phyloP scores from a whole-genome alignment of 2,888 invertebrate species.

The Drosophila fulvimacula region DNA sequence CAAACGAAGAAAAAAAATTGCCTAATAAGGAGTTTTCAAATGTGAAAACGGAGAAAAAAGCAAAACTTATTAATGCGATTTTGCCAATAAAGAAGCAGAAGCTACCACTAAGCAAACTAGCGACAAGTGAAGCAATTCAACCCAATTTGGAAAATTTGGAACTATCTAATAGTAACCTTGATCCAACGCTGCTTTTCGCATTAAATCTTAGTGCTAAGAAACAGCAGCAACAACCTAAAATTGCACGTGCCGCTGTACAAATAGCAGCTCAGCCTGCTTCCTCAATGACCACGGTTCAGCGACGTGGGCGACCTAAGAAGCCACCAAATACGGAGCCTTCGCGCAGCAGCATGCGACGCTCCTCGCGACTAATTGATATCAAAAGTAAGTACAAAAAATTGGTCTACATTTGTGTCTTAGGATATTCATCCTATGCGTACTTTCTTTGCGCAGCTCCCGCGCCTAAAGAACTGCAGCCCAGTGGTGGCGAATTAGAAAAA shows the following conservation, averaged over 20 bases:
- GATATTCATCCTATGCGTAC: background rate
- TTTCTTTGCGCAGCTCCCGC: conserved; percentile 25
- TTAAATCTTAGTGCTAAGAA: conserved; percentile 83
- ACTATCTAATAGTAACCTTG: conserved; percentile 42
- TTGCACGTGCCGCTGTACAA: conserved; percentile 58
- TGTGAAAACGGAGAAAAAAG: background rate
- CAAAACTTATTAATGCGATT: background rate
- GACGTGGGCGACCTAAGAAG: conserved; percentile 69
- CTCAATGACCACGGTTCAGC: conserved; percentile 18
- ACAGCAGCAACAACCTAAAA: conserved; percentile 31
- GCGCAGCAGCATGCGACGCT: conserved; percentile 51
- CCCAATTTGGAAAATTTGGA: background rate
- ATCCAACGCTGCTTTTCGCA: conserved; percentile 81
- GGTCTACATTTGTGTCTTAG: background rate
- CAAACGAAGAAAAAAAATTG: conserved; percentile 8
- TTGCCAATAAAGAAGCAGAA: background rate
- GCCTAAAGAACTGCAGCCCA: conserved; percentile 20
- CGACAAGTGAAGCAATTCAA: background rate
- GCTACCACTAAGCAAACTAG: background rate
- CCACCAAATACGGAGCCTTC: conserved; percentile 5
- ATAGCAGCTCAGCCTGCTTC: conserved; percentile 75
- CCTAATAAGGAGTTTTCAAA: conserved; percentile 21
- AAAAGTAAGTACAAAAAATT: conserved; percentile 52
- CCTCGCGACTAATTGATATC: conserved; percentile 54
- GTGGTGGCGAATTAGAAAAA: background rate